Conservation (phyloP, 1,140 invertebrate genomes). For the Sitobion miscanthi region DNA sequence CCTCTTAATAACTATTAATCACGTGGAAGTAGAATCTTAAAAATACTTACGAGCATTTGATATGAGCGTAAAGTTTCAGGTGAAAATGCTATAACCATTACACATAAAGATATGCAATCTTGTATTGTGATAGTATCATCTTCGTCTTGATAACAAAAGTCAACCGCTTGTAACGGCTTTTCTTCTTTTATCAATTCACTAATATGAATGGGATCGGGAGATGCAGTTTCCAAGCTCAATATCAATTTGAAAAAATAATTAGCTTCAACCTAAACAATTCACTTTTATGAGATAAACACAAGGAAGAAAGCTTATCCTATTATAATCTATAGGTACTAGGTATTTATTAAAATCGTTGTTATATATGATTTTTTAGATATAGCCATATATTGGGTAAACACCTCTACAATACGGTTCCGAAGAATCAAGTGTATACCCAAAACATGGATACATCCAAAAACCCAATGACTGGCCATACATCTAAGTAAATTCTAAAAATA, state of each 20-base stretch:
- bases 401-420: neutral
- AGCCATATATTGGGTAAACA: slow-evolving; percentile 54
- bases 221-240: slow-evolving; percentile 88
- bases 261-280: slow-evolving; percentile 77
- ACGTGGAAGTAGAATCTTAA: neutral
- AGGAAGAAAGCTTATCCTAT: neutral
- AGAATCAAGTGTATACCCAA: slow-evolving; percentile 27
- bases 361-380: slow-evolving; percentile 53
- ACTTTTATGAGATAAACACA: neutral
- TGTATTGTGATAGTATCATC: slow-evolving; percentile 92
- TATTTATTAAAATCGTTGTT: slow-evolving; percentile 38
- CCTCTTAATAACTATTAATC: neutral
- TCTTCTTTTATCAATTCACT: slow-evolving; percentile 94
- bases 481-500: neutral
- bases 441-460: slow-evolving; percentile 9
- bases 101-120: slow-evolving; percentile 92
- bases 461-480: neutral
- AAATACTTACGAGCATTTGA: slow-evolving; percentile 88
- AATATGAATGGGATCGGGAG: slow-evolving; percentile 92
- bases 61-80: slow-evolving; percentile 93
- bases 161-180: slow-evolving; percentile 94
- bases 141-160: slow-evolving; percentile 96
- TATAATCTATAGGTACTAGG: neutral
- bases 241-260: slow-evolving; percentile 90
- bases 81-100: slow-evolving; percentile 97